Evolutionary conservation across 2,888 invertebrate genomes (phyloP).

Genomic region (Scaeva pyrastri): DNA sequence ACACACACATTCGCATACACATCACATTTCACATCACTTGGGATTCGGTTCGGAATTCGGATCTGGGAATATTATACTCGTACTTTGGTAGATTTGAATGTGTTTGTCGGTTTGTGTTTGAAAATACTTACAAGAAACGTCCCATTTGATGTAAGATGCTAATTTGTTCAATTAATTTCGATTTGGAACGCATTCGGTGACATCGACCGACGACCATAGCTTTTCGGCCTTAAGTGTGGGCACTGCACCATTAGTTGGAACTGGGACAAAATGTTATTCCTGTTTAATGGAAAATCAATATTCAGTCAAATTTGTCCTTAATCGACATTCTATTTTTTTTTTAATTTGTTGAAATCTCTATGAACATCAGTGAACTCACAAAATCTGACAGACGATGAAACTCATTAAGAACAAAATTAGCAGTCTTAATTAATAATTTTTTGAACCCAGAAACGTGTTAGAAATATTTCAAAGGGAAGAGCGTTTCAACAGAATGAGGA

Average conservation of each 20-base stretch:
- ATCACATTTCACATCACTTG: not conserved
- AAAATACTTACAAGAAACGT: conserved; percentile 59
- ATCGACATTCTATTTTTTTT: not conserved
- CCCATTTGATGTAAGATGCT: conserved; percentile 73
- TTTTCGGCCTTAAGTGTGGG: conserved; percentile 20
- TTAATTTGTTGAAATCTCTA: not conserved
- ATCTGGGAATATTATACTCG: not conserved
- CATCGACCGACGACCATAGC: conserved; percentile 41
- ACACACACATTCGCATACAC: not conserved
- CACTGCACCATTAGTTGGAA: conserved; percentile 3
- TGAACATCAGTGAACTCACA: too few species aligned
- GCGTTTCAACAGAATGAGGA: too few species aligned
- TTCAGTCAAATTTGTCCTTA: not conserved
- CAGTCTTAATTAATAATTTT: too few species aligned
- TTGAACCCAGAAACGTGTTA: too few species aligned
- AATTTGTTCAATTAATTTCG: conserved; percentile 71
- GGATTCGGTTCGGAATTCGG: not conserved
- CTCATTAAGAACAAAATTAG: not conserved
- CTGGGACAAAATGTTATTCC: not conserved
- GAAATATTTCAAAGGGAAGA: too few species aligned
- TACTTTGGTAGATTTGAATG: too few species aligned
- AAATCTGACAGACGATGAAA: too few species aligned
- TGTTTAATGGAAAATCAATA: conserved; percentile 45
- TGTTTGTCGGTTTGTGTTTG: conserved; percentile 7
- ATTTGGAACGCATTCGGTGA: conserved; percentile 33